Percentiles rank a stretch among this genome's conserved stretches.
phyloP scores from a whole-genome alignment of 2,113 vertebrate genomes.

The Tamias sibiricus region DNA sequence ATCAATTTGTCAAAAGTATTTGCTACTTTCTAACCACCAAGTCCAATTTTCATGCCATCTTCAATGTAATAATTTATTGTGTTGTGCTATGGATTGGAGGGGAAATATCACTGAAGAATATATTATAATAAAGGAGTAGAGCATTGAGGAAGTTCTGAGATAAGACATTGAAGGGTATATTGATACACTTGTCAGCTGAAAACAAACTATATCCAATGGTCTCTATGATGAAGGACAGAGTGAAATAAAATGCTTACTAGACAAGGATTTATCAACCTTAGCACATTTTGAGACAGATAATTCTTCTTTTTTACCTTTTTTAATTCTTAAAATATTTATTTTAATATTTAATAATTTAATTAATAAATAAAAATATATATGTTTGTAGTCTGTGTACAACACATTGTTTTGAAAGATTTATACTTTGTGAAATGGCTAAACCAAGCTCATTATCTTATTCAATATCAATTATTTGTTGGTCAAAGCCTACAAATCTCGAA shows the following conservation, averaged over 20 bases:
- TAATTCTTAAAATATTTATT: not conserved
- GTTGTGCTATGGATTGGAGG: not conserved
- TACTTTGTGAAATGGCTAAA: not conserved
- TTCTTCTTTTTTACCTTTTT: not conserved
- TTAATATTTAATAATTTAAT: not conserved
- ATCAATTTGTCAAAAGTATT: not conserved
- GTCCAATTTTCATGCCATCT: not conserved
- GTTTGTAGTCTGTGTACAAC: not conserved
- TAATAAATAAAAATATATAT: not conserved
- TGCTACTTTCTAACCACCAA: not conserved
- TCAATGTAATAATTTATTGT: not conserved
- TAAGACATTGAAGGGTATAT: not conserved
- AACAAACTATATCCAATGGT: not conserved
- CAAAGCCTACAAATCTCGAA: no score
- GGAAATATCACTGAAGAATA: not conserved
- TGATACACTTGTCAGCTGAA: not conserved
- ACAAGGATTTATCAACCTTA: not conserved
- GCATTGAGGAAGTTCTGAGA: not conserved
- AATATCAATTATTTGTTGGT: not conserved
- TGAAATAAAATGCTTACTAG: not conserved
- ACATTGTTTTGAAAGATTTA: not conserved
- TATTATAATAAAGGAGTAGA: not conserved
- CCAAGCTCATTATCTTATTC: not conserved
- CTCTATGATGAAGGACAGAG: not conserved
- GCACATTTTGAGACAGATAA: not conserved